Evolutionary conservation across 1,140 invertebrate genomes (phyloP).

Genomic region (Lerema accius): DNA sequence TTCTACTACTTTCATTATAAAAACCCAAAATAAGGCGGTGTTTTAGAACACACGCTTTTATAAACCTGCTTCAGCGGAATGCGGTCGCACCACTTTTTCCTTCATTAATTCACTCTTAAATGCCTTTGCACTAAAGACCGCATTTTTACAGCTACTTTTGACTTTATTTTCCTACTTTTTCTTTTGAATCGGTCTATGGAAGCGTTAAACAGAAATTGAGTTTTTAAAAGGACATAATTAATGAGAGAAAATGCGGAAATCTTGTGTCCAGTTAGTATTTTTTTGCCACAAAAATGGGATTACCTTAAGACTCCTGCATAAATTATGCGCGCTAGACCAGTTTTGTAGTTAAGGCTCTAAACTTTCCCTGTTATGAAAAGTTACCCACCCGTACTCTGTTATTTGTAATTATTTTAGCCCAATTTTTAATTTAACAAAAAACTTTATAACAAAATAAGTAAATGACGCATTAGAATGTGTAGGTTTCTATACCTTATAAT

Average conservation of each 20-base stretch:
- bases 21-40: slow-evolving; percentile 3
- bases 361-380: too few relatives aligned
- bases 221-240: neutral
- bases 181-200: slow-evolving; percentile 5
- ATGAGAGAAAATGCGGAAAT: slow-evolving; percentile 11
- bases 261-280: too few relatives aligned
- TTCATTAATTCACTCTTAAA: slow-evolving; percentile 31
- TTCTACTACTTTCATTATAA: neutral
- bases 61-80: slow-evolving; percentile 15
- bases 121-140: slow-evolving; percentile 23
- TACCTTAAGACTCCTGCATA: too few relatives aligned
- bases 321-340: too few relatives aligned
- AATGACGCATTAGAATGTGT: too few relatives aligned
- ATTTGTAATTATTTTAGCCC: too few relatives aligned
- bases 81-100: slow-evolving; percentile 26
- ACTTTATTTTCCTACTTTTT: slow-evolving; percentile 23
- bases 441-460: too few relatives aligned
- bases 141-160: slow-evolving; percentile 24
- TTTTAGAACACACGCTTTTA: slow-evolving; percentile 19
- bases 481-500: too few relatives aligned
- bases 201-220: slow-evolving; percentile 7
- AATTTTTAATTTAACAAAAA: too few relatives aligned
- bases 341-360: too few relatives aligned
- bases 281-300: too few relatives aligned
- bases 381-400: too few relatives aligned